phyloP scores from a whole-genome alignment of 2,113 vertebrate genomes.

The Sapajus apella region DNA sequence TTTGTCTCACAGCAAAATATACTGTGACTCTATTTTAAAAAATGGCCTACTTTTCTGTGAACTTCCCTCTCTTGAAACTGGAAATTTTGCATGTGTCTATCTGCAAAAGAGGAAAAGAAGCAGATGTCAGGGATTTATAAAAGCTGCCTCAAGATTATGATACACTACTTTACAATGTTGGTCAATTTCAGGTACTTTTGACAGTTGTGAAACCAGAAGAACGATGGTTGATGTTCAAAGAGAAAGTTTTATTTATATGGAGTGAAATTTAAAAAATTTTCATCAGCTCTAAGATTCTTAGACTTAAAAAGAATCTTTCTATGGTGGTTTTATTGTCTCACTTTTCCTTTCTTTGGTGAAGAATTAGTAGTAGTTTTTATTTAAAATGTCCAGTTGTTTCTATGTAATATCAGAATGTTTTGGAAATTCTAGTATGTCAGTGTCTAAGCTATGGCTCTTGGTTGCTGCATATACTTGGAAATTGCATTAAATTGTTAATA shows the following conservation, averaged over 20 bases:
- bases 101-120: background rate
- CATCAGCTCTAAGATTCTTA: background rate
- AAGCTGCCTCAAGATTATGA: background rate
- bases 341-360: background rate
- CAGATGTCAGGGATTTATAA: background rate
- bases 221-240: background rate
- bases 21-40: background rate
- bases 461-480: background rate
- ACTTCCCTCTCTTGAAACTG: background rate
- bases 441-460: background rate
- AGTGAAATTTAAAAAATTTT: background rate
- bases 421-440: background rate
- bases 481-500: background rate
- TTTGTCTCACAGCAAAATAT: background rate
- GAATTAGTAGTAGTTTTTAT: slow-evolving; percentile 7
- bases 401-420: slow-evolving; percentile 3
- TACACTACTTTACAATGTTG: background rate
- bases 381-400: background rate
- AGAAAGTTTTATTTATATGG: background rate
- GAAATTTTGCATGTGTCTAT: background rate
- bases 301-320: background rate
- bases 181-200: slow-evolving; percentile 2
- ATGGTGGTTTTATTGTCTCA: background rate
- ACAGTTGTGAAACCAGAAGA: background rate
- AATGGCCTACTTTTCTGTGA: background rate